Evolutionary conservation across 1,140 invertebrate species (phyloP), one percentile per base, ranked within the genome.

Genomic region (Lepidurus apus): DNA sequence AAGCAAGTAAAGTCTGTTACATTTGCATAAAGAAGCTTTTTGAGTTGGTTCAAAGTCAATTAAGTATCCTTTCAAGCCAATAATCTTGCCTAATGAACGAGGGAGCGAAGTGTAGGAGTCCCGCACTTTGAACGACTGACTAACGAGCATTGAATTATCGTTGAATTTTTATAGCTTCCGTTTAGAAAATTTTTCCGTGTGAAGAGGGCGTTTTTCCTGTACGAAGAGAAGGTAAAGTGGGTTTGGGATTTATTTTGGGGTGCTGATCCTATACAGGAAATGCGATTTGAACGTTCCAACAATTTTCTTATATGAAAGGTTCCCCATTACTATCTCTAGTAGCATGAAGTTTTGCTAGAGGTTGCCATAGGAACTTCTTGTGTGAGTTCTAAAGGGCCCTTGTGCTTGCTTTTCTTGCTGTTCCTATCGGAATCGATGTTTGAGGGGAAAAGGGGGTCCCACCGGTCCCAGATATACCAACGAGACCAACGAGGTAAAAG

Each of bases 361-460:
- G 53, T 65, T 65, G 53, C 53, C 53, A 65, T 65, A 65, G 53
- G n/a, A 65, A 65, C 53, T 65, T 65, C 9, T 21, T 65, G 53
- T 65, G 1, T 17, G 53, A 65, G 53, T 65, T 65, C 9, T 65
- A 65, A 65, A 65, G 53, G 21, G n/a, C 53, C 53, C 53, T 21
- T 65, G n/a, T 65, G 53, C 53, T 47, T 65, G 53, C 53, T 65
- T 65, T 65, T 21, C 21, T 65, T 13, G 17, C 21, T 13, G 47
- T 21, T 65, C 17, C n/a, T 65, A 65, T 65, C 53, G 53, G 53
- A 65, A 65, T 65, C 53, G 53, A 65, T 65, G 53, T 65, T 65
- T 65, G 53, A 65, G n/a, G 45, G 53, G 21, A 65, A 17, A 65
- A 65, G n/a, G 6, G 34, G 3, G 34, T 34, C 34, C 34, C 34